Percentiles rank a stretch among this genome's conserved stretches.
Conservation (phyloP, 2,797 vertebrate species). For the Mareca strepera region DNA sequence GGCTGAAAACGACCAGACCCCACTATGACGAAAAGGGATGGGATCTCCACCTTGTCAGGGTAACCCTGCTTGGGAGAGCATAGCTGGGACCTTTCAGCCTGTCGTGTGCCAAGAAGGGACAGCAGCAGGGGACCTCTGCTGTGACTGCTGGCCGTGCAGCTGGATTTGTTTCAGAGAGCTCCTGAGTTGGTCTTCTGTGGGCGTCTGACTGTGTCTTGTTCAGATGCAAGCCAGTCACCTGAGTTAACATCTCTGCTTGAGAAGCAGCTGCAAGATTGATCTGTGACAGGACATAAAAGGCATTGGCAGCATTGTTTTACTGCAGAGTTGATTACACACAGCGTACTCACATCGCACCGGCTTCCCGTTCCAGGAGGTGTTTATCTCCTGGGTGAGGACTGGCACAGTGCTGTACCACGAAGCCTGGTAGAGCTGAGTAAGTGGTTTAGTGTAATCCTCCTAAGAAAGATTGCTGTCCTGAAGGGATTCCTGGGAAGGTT, state of each 20-base stretch:
- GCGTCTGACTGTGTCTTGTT: neutral
- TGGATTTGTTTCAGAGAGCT: neutral
- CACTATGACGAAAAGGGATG: neutral
- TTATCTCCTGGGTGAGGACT: constrained; percentile 14
- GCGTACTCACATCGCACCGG: neutral
- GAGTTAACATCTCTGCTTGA: neutral
- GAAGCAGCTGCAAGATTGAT: neutral
- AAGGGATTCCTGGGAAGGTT: constrained; percentile 1
- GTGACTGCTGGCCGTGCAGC: neutral
- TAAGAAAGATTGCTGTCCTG: neutral
- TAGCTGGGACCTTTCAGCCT: neutral
- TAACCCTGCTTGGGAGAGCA: neutral
- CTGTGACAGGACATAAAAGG: neutral
- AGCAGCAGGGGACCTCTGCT: neutral
- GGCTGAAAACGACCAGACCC: neutral
- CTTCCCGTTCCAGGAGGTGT: neutral
- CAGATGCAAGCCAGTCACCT: neutral
- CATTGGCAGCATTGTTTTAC: neutral
- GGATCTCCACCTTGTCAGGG: neutral
- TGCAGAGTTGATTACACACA: neutral
- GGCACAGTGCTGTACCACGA: neutral
- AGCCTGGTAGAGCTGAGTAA: constrained; percentile 7
- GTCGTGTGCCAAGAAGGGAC: neutral
- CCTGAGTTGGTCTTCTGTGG: neutral
- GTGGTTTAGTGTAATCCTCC: constrained; percentile 17